These are phyloP conservation scores for Chrysotoxum bicinctum DNA, from an alignment of 2,888 invertebrate genomes.

Conservation along the genomic window DNA sequence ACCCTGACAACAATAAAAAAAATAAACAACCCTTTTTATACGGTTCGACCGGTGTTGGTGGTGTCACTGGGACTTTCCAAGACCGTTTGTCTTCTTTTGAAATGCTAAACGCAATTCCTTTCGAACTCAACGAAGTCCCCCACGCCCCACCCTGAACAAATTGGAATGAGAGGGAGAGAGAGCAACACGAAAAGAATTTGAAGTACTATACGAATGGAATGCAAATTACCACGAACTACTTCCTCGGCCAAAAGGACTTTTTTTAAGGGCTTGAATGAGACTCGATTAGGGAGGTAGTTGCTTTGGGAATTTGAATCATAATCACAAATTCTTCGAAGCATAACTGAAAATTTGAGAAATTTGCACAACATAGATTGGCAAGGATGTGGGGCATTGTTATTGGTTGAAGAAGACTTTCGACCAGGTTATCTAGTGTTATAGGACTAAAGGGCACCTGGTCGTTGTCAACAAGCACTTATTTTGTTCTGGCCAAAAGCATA, in stretches of 20 bases:
- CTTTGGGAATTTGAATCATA: conserved; percentile 47
- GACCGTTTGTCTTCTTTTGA: conserved; percentile 64
- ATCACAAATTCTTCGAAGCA: conserved; percentile 37
- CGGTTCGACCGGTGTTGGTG: background rate
- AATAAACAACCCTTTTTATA: conserved; percentile 13
- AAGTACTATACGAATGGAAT: conserved; percentile 54
- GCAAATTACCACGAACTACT: conserved; percentile 59
- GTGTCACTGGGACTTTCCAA: conserved; percentile 25
- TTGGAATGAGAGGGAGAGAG: conserved; percentile 27
- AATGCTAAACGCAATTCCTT: conserved; percentile 68
- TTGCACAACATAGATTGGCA: background rate
- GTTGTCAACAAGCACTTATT: conserved; percentile 15
- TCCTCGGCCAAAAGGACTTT: background rate
- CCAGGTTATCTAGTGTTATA: conserved; percentile 29
- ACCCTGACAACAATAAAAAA: background rate
- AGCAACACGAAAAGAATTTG: background rate
- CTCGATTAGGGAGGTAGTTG: conserved; percentile 27
- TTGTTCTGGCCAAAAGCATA: conserved; percentile 1
- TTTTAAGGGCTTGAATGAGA: background rate
- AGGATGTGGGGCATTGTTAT: background rate
- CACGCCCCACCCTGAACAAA: background rate
- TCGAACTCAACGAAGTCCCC: conserved; percentile 40
- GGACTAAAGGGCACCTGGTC: conserved; percentile 35
- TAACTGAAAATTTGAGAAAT: conserved; percentile 21
- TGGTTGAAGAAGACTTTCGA: background rate